phyloP scores from a whole-genome alignment of 2,113 vertebrate species.

The Hiodon tergisus region DNA sequence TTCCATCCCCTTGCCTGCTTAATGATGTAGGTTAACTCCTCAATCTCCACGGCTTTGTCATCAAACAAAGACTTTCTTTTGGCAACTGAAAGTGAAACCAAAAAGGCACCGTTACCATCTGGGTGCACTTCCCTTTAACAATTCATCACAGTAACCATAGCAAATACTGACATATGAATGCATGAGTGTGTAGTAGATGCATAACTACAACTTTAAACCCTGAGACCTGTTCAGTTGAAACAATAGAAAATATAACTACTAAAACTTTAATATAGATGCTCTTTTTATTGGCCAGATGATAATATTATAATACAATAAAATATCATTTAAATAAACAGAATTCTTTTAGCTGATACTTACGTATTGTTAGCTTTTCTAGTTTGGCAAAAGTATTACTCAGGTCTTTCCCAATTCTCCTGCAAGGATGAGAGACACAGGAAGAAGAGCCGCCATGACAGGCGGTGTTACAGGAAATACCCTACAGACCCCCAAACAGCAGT shows the following conservation, averaged over 20 bases:
- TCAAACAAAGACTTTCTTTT: conserved; percentile 89
- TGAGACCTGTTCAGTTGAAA: background rate
- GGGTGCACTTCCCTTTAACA: background rate
- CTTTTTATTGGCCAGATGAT: too few relatives aligned
- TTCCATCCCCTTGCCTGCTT: conserved; percentile 66
- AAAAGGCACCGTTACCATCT: background rate
- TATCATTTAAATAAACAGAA: too few relatives aligned
- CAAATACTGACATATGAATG: background rate
- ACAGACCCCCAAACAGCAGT: too few relatives aligned
- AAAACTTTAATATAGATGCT: too few relatives aligned
- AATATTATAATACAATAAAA: too few relatives aligned
- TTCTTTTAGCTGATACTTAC: conserved; percentile 60
- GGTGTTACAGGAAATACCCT: too few relatives aligned
- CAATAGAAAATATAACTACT: background rate
- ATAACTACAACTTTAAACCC: too few relatives aligned
- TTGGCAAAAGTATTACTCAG: conserved; percentile 91
- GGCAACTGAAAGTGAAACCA: conserved; percentile 68
- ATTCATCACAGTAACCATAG: background rate
- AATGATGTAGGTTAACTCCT: conserved; percentile 88
- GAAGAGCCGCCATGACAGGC: background rate
- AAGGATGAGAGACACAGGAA: conserved; percentile 19
- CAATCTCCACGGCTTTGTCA: conserved; percentile 85
- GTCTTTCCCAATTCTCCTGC: conserved; percentile 87
- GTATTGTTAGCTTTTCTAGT: conserved; percentile 86
- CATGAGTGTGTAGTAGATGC: too few relatives aligned